Evolutionary conservation across 2,113 vertebrate genomes (phyloP).

Genomic region (Macrotis lagotis): DNA sequence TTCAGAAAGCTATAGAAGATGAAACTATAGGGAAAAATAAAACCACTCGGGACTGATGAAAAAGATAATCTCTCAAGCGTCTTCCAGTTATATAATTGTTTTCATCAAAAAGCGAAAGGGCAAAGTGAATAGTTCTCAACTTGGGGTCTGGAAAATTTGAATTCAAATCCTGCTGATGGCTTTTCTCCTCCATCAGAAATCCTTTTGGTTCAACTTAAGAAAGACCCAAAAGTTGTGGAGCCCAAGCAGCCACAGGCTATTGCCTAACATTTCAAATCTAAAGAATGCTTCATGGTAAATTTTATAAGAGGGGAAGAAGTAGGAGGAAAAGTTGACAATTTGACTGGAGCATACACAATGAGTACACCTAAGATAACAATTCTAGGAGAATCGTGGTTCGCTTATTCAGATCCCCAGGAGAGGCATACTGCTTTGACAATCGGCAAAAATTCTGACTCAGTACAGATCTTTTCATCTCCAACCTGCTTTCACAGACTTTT

Average conservation of each 20-base stretch:
- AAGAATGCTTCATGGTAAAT: neutral
- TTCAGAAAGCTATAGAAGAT: neutral
- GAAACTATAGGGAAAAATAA: neutral
- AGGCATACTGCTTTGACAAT: accelerated
- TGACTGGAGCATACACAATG: neutral
- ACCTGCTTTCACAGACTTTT: conserved; percentile 55
- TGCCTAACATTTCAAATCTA: neutral
- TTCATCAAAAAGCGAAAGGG: neutral
- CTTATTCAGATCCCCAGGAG: conserved; percentile 14
- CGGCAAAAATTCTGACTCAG: neutral
- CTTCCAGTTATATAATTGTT: neutral
- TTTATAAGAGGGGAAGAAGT: conserved; percentile 33
- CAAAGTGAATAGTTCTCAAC: neutral
- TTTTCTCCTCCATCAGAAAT: too few relatives aligned
- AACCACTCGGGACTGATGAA: neutral
- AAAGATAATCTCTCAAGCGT: neutral
- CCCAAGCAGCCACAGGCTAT: accelerated
- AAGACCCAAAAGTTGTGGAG: accelerated
- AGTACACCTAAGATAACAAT: conserved; percentile 1
- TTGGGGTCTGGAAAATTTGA: neutral
- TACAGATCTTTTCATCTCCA: conserved; percentile 34
- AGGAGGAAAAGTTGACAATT: conserved; percentile 41
- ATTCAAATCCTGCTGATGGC: neutral
- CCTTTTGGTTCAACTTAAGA: neutral
- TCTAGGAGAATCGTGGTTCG: conserved; percentile 19